Percentiles rank a stretch among this genome's conserved stretches.
Evolutionary conservation across 2,888 invertebrate genomes (phyloP).

Genomic region (Ptychoptera albimana): DNA sequence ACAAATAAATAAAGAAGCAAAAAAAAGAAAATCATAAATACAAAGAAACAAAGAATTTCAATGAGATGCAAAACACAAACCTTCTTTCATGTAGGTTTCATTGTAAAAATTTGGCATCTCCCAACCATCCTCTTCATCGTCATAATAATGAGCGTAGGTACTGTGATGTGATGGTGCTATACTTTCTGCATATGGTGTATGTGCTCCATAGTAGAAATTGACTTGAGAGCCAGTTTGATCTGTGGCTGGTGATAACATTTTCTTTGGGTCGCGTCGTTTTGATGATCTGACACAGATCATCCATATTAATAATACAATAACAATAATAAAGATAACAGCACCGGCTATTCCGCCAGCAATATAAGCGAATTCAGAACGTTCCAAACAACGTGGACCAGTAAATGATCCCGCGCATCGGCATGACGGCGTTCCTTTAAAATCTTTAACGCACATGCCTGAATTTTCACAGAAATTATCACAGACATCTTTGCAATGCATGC

Average conservation of each 20-base stretch:
- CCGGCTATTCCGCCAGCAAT: constrained; percentile 89
- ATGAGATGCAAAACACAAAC: constrained; percentile 14
- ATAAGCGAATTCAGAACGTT: constrained; percentile 90
- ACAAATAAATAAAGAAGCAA: constrained; percentile 11
- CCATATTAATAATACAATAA: constrained; percentile 86
- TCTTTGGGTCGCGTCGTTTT: constrained; percentile 79
- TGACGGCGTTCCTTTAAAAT: constrained; percentile 64
- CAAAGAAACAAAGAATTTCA: neutral
- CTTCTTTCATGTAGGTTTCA: constrained; percentile 91
- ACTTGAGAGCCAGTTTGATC: constrained; percentile 88
- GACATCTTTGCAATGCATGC: constrained; percentile 64
- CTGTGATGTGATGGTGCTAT: constrained; percentile 92
- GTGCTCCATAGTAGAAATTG: constrained; percentile 91
- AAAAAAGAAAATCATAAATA: neutral
- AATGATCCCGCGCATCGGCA: constrained; percentile 86
- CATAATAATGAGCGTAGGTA: constrained; percentile 89
- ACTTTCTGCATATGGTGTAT: constrained; percentile 87
- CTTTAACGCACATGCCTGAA: constrained; percentile 76
- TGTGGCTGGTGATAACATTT: constrained; percentile 72
- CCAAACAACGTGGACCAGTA: constrained; percentile 74
- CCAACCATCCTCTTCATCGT: constrained; percentile 93
- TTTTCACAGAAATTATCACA: constrained; percentile 80
- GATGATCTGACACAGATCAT: constrained; percentile 86
- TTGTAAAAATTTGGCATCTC: constrained; percentile 96
- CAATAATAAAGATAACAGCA: constrained; percentile 83